Conservation (phyloP, 2,113 vertebrate genomes). For the Ciconia maguari region DNA sequence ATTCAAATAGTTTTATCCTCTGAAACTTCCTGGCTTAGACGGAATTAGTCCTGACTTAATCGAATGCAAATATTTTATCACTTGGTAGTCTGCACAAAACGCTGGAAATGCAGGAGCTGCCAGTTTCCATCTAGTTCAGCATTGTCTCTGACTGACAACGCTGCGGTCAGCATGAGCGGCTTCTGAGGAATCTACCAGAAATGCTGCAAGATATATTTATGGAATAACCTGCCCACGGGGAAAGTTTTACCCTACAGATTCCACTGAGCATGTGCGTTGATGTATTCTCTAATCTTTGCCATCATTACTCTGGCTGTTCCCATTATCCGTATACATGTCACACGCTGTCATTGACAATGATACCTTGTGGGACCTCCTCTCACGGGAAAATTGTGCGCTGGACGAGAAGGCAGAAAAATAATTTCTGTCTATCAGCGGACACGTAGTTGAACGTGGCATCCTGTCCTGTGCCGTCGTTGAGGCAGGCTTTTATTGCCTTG, state of each 20-base stretch:
- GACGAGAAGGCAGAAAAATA: neutral
- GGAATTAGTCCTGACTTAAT: neutral
- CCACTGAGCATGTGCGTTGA: neutral
- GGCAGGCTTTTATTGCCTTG: neutral
- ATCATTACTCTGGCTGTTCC: neutral
- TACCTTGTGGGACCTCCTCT: neutral
- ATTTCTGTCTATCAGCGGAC: neutral
- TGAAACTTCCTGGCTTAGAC: neutral
- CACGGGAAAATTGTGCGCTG: fast-evolving
- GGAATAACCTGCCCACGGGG: conserved; percentile 26
- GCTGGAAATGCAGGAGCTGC: neutral
- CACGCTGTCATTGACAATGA: neutral
- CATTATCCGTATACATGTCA: neutral
- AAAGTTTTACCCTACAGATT: neutral
- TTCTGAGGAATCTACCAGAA: neutral
- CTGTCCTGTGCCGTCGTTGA: fast-evolving
- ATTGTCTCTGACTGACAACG: neutral
- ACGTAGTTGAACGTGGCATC: neutral
- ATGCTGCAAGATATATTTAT: conserved; percentile 16
- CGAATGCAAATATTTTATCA: neutral
- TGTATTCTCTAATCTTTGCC: neutral
- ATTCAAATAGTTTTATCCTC: neutral
- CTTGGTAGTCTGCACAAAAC: neutral
- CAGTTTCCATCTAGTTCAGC: conserved; percentile 35
- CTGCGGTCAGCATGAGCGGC: neutral